A percentile compares a stretch with the other conserved stretches of the same genome.
These are phyloP conservation scores for Etheostoma spectabile DNA, from an alignment of 2,113 vertebrate genomes.

Conservation along the genomic window DNA sequence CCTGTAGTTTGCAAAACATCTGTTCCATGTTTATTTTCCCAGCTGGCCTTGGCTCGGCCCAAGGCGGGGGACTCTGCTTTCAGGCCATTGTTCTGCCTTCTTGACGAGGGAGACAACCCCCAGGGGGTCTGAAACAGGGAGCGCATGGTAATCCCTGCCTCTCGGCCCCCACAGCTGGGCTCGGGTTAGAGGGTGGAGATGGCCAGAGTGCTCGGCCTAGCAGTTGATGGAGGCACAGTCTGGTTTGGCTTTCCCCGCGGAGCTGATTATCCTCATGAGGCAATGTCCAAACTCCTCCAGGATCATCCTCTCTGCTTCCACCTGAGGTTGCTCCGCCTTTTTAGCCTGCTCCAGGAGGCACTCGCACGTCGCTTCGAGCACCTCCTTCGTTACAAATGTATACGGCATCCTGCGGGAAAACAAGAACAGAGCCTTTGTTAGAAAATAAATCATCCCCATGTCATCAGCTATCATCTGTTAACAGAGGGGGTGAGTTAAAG, in stretches of 20 bases:
- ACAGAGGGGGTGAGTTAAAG: background rate
- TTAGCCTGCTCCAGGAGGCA: conserved; percentile 96
- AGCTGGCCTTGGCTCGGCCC: conserved; percentile 29
- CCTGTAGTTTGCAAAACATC: conserved; percentile 24
- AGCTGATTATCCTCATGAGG: conserved; percentile 96
- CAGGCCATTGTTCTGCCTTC: conserved; percentile 40
- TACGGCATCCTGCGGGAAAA: conserved; percentile 89
- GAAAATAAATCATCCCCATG: background rate
- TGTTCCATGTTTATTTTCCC: conserved; percentile 34
- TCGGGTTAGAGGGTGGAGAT: background rate
- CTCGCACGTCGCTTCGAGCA: conserved; percentile 94
- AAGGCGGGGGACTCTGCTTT: conserved; percentile 8
- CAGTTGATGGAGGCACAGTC: conserved; percentile 94
- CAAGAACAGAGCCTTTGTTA: background rate
- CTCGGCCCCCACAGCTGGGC: conserved; percentile 14
- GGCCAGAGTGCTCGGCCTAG: conserved; percentile 76
- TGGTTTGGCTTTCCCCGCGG: conserved; percentile 94
- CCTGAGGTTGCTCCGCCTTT: conserved; percentile 91
- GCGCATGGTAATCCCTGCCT: background rate
- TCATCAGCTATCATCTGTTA: too few relatives aligned
- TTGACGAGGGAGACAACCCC: conserved; percentile 27
- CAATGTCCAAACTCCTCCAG: conserved; percentile 99
- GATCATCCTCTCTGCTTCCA: conserved; percentile 91
- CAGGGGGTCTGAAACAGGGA: conserved; percentile 14
- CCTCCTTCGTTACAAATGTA: conserved; percentile 97